Evolutionary conservation across 2,113 vertebrate species (phyloP).

Genomic region (Corydoras sp.): DNA sequence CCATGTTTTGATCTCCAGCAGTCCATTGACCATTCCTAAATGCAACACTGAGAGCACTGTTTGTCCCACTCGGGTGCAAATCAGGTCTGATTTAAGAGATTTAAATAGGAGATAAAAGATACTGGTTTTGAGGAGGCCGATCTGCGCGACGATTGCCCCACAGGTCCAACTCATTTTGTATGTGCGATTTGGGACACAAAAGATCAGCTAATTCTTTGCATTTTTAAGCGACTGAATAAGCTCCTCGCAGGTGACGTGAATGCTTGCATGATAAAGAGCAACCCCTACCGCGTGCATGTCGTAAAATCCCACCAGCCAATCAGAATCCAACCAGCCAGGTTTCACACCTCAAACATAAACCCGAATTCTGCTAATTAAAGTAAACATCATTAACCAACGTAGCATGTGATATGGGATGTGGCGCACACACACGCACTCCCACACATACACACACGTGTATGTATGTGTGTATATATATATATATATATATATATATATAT

Average conservation of each 20-base stretch:
- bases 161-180: slow-evolving; percentile 20
- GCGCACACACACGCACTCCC: too few species aligned
- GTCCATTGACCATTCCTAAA: not conserved
- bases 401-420: too few species aligned
- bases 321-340: too few species aligned
- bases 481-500: too few species aligned
- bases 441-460: too few species aligned
- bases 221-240: slow-evolving; percentile 6
- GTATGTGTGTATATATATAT: too few species aligned
- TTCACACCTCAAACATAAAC: too few species aligned
- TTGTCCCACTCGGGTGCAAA: not conserved
- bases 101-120: not conserved
- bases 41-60: not conserved
- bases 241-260: slow-evolving; percentile 25
- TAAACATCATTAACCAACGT: too few species aligned
- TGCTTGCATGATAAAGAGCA: not conserved
- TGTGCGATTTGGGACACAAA: slow-evolving; percentile 6
- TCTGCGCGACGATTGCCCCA: slow-evolving; percentile 6
- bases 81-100: not conserved
- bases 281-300: not conserved
- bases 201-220: slow-evolving; percentile 27
- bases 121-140: not conserved
- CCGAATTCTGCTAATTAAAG: too few species aligned
- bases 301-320: too few species aligned
- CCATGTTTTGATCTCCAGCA: too few species aligned